These are phyloP conservation scores for Drosophila aldrichi DNA, from an alignment of 2,888 invertebrate species.

Conservation along the genomic window DNA sequence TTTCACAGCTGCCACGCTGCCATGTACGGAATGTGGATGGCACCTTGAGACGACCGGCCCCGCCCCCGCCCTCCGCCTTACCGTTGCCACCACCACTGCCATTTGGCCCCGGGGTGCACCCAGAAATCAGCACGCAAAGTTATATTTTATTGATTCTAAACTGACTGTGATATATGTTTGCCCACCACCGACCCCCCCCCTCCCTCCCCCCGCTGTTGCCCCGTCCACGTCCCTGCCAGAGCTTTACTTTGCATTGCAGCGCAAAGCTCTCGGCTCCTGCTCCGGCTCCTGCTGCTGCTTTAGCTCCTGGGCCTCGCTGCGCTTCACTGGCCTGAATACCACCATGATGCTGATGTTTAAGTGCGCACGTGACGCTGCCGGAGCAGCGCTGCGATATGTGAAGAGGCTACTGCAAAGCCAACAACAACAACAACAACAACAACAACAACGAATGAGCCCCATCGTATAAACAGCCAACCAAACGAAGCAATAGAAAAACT, in stretches of 20 bases:
- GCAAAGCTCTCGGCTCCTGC: slow-evolving; percentile 9
- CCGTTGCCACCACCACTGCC: background rate
- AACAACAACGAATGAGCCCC: background rate
- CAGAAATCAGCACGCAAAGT: slow-evolving; percentile 75
- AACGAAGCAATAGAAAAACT: background rate
- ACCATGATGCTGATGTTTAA: slow-evolving; percentile 72
- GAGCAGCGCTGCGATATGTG: slow-evolving; percentile 26
- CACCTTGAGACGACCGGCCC: slow-evolving; percentile 51
- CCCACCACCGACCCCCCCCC: background rate
- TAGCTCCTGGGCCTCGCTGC: slow-evolving; percentile 40
- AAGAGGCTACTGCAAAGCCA: slow-evolving; percentile 27
- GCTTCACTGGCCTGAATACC: slow-evolving; percentile 70
- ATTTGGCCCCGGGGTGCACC: slow-evolving; percentile 48
- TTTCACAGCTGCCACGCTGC: slow-evolving; percentile 55
- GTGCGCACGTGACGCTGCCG: slow-evolving; percentile 71
- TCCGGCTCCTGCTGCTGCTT: background rate
- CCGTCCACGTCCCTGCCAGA: no score
- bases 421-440: slow-evolving; percentile 16
- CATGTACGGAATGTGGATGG: slow-evolving; percentile 25
- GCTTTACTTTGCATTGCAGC: slow-evolving; percentile 35
- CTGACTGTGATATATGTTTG: slow-evolving; percentile 70
- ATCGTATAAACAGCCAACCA: slow-evolving; percentile 12
- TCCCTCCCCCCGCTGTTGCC: background rate
- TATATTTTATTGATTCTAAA: slow-evolving; percentile 79
- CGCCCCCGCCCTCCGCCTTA: no score